These are phyloP conservation scores for Arrhamphus sclerolepis DNA, from an alignment of 2,797 vertebrate species.

Conservation along the genomic window DNA sequence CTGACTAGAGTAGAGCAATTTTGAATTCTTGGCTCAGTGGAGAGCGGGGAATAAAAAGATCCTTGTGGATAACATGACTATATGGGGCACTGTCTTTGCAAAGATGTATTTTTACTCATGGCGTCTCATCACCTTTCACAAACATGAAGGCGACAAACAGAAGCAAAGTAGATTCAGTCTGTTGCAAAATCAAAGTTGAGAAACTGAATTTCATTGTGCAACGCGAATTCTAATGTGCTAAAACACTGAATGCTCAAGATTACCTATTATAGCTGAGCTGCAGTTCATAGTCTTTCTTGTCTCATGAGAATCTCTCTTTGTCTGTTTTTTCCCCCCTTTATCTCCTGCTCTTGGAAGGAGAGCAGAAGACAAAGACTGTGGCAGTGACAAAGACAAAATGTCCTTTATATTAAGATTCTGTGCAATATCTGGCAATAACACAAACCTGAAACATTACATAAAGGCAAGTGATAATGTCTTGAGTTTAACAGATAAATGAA, in stretches of 20 bases:
- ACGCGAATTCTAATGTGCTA: conserved; percentile 5
- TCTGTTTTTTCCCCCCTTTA: conserved; percentile 25
- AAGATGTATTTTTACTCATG: no score
- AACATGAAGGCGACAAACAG: not conserved
- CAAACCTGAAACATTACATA: not conserved
- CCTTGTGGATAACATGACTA: no score
- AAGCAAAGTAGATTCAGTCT: not conserved
- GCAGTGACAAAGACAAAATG: conserved; percentile 37
- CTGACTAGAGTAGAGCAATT: no score
- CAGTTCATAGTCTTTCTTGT: conserved; percentile 6
- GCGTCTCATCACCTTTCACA: not conserved
- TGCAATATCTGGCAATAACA: conserved; percentile 4
- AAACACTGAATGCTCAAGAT: not conserved
- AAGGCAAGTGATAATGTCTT: conserved; percentile 3
- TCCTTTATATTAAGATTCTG: conserved; percentile 18
- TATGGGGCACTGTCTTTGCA: no score
- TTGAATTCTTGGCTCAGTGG: no score
- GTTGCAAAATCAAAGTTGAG: conserved; percentile 11
- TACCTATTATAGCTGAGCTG: not conserved
- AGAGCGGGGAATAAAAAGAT: no score
- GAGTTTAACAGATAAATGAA: no score
- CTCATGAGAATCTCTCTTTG: conserved; percentile 14
- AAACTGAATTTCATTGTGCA: not conserved
- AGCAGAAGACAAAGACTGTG: conserved; percentile 49
- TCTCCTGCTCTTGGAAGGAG: conserved; percentile 35